Base-by-base conservation (phyloP, 2,113 vertebrate genomes). In the Penelope pileata region DNA sequence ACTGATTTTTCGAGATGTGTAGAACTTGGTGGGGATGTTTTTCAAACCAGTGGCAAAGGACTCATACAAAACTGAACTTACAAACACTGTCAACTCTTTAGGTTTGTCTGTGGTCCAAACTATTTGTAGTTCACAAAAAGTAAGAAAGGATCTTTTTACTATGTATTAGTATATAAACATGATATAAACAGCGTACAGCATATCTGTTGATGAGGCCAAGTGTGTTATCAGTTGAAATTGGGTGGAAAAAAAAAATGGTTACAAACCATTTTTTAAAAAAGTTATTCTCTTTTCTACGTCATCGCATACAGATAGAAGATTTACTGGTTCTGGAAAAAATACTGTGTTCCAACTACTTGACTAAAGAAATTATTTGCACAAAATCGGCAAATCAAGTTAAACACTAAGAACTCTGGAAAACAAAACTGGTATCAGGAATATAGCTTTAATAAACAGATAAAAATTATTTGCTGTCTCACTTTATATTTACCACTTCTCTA, bases 401-500 rank as follows among this genome's bases (percentile, higher is more conserved):
- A 64, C 16, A 17, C 32, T 75, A 69, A 60, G 68, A 88, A 88
- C 29, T 7, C 30, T 64, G 23, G 32, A 47, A 76, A 75, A 63
- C 9, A 88, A 59, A 75, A 75, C 27, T 9, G 7, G 9, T 62
- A 59, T 30, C 11, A 72, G 51, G 21, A 93, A 48, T 24, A 66
- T 18, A 10, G 15, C 62, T 91, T 59, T 54, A 78, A 47, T 32
- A 30, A 59, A 42, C 34, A 83, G 50, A 83, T 24, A 56, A 38
- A 86, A 23, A 93, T 62, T 1, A 62, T 48, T 34, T 75, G 19
- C 26, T 89, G 34, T 74, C 62, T 93, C 45, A 29, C 5, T 83
- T 80, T 22, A 11, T 50, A 62, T 72, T 79, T 94, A 87, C 48
- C 23, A 43, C 56, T 87, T 82, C 67, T 77, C 91, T 26, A 78